These are phyloP conservation scores for Drosophila pectinifera DNA, from an alignment of 1,140 invertebrate species.

Conservation along the genomic window DNA sequence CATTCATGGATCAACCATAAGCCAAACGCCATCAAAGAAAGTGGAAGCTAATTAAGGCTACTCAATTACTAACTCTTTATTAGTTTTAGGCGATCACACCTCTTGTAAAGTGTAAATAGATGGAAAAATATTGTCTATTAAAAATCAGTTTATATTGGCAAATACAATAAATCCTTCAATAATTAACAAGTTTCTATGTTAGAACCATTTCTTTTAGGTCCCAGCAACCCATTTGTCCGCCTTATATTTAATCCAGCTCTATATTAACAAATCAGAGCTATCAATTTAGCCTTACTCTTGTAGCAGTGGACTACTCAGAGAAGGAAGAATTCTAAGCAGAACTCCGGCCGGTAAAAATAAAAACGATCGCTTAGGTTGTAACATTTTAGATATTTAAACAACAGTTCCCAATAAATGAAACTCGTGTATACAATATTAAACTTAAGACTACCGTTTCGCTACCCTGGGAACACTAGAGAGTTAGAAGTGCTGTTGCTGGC, in stretches of 20 bases:
- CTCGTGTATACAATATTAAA: conserved; percentile 23
- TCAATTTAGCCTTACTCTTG: too few relatives aligned
- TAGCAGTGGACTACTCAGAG: too few relatives aligned
- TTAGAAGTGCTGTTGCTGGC: conserved; percentile 48
- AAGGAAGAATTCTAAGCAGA: too few relatives aligned
- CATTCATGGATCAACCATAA: conserved; percentile 38
- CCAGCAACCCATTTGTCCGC: too few relatives aligned
- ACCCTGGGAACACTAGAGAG: conserved; percentile 9
- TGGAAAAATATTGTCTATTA: background rate
- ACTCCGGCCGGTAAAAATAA: background rate
- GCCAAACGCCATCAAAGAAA: background rate
- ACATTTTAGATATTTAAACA: conserved; percentile 63
- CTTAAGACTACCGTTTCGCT: conserved; percentile 32
- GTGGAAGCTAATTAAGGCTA: background rate
- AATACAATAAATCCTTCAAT: background rate
- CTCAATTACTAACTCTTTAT: too few relatives aligned
- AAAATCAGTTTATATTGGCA: background rate
- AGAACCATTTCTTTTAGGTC: background rate
- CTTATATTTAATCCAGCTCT: too few relatives aligned
- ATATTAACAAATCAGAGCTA: too few relatives aligned
- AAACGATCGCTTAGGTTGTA: conserved; percentile 17
- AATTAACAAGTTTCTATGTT: background rate
- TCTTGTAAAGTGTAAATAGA: conserved; percentile 1
- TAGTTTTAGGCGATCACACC: background rate
- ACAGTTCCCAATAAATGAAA: conserved; percentile 45